Evolutionary conservation across 2,797 vertebrate species (phyloP), one percentile per base, ranked within the genome.

Genomic region (Dallia pectoralis): DNA sequence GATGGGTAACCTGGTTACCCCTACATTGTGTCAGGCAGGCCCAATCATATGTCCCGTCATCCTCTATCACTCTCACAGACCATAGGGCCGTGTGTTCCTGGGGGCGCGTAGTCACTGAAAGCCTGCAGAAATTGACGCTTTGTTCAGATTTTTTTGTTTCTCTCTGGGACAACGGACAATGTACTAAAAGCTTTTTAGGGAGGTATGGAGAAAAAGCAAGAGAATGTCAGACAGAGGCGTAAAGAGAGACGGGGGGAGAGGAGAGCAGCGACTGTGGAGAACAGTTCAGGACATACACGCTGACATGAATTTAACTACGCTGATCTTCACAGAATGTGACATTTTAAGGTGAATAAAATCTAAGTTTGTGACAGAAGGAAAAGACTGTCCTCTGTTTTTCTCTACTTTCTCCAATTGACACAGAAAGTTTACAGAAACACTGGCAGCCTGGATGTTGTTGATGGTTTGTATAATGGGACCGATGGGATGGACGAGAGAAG

Each of bases 171-270:
- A 32, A 65, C 79, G 78, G 78, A 84, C 83, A 82, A 73, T 66
- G 49, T 33, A 76, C 72, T 80, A 81, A 86, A 77, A 70, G 79
- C 72, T 76, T 85, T 81, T 84, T 72, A 63, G 18, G 30, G 49
- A 30, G 19, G n/a, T 5, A 22, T 11, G 22, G 30, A 22, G 30
- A 49, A 27, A 62, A 27, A 62, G 59, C 22, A 47, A 49, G 25
- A 44, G 67, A 27, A 27, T 27, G 2, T 27, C 14, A 49, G 49
- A 51, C 66, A 71, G 40, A 67, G 66, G 19, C 71, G 49, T 65
- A 64, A 70, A 27, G 62, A 29, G 30, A 68, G 12, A 68, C 44
- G 30, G 44, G 27, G 53, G 44, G 32, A 71, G 22, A 71, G 53
- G 44, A 16, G 48, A 11, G 44, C 44, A 27, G n/a, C 25, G 3